Conservation (phyloP, 1,140 invertebrate genomes). For the Magallana ariakensis region DNA sequence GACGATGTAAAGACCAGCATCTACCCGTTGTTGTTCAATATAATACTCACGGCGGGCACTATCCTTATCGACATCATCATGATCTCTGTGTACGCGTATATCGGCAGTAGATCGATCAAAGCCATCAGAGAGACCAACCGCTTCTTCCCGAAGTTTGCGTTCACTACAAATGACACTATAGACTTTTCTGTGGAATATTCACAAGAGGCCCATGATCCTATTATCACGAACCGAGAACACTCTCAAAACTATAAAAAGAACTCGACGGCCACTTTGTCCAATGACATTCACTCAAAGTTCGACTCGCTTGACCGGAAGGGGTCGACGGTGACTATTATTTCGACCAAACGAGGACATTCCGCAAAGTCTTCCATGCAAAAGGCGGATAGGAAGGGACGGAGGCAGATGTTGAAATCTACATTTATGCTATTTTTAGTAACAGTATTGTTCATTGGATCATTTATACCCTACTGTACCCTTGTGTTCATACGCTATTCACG, state of each 20-base stretch:
- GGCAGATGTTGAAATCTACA: slow-evolving; percentile 58
- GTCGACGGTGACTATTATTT: neutral
- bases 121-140: slow-evolving; percentile 12
- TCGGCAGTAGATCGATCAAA: slow-evolving; percentile 48
- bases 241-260: neutral
- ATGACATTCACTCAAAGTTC: neutral
- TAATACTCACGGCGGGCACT: slow-evolving; percentile 58
- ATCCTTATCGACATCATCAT: slow-evolving; percentile 52
- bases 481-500: slow-evolving; percentile 44
- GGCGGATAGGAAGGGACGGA: neutral
- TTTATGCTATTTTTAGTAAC: slow-evolving; percentile 56
- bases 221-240: neutral
- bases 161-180: slow-evolving; percentile 24
- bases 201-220: neutral
- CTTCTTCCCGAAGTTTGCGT: slow-evolving; percentile 34
- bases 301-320: neutral
- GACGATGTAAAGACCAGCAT: slow-evolving; percentile 43
- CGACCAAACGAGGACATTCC: neutral
- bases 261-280: neutral
- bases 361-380: neutral
- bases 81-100: slow-evolving; percentile 42
- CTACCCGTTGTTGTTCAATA: slow-evolving; percentile 61
- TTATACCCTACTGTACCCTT: slow-evolving; percentile 55
- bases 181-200: slow-evolving; percentile 37
- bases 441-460: slow-evolving; percentile 52